phyloP scores from a whole-genome alignment of 2,113 vertebrate species.

The Gracilinanus agilis region DNA sequence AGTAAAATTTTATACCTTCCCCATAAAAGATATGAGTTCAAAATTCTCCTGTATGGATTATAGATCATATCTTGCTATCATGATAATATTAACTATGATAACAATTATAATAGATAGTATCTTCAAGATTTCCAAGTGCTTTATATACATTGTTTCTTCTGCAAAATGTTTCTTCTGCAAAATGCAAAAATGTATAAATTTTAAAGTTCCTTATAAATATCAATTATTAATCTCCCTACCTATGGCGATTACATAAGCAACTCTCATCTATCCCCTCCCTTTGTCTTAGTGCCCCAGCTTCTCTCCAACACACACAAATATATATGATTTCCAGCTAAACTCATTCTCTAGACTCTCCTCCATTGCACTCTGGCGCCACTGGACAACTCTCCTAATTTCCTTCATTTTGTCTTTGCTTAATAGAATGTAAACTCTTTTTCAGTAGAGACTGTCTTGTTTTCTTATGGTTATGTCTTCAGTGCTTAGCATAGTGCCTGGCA shows the following conservation, averaged over 20 bases:
- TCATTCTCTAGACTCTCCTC: no score
- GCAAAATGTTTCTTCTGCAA: background rate
- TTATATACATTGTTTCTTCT: background rate
- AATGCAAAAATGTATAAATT: background rate
- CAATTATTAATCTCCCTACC: background rate
- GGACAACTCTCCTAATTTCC: no score
- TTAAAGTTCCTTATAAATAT: background rate
- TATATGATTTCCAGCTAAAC: no score
- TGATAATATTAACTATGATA: background rate
- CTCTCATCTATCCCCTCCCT: background rate
- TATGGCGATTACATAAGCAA: background rate
- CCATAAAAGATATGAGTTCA: background rate
- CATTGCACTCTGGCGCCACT: no score
- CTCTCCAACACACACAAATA: no score
- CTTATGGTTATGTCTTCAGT: background rate
- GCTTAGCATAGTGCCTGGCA: background rate
- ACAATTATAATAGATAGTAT: background rate
- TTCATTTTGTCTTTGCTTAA: background rate
- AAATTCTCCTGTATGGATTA: background rate
- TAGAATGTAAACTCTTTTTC: background rate
- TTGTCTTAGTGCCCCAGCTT: no score
- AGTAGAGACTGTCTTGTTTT: background rate
- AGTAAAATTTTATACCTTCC: conserved; percentile 8
- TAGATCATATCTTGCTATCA: background rate
- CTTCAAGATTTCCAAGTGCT: background rate